phyloP scores from a whole-genome alignment of 2,888 invertebrate genomes.

The Cataglyphis cursor region DNA sequence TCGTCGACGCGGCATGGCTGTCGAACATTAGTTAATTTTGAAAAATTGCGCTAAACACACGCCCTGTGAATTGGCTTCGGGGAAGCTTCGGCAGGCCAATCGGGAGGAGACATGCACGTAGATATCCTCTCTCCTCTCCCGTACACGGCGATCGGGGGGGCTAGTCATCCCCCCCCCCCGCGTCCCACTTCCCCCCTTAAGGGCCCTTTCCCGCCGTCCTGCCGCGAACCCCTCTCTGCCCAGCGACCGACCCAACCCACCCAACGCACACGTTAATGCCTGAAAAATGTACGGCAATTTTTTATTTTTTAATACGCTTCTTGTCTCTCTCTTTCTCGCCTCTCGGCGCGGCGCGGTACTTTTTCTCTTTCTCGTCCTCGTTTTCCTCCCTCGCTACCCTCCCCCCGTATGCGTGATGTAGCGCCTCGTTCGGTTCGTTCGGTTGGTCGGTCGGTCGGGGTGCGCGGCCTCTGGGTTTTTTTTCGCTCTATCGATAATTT shows the following conservation, averaged over 20 bases:
- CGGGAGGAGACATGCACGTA: constrained; percentile 81
- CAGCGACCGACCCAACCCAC: constrained; percentile 76
- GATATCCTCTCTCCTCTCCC: constrained; percentile 67
- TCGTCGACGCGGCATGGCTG: constrained; percentile 75
- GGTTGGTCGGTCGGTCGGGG: constrained; percentile 65
- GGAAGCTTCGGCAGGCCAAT: constrained; percentile 82
- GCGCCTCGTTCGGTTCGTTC: constrained; percentile 81
- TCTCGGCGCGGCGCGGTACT: constrained; percentile 57
- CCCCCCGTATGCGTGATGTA: constrained; percentile 85
- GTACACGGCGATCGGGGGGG: constrained; percentile 73
- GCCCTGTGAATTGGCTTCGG: constrained; percentile 82
- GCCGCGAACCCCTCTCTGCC: constrained; percentile 66
- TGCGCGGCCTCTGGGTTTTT: constrained; percentile 73
- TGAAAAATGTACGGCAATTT: constrained; percentile 87
- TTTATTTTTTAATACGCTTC: constrained; percentile 86
- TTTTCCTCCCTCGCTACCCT: constrained; percentile 65
- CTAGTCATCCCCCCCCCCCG: constrained; percentile 71
- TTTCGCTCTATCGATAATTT: constrained; percentile 86
- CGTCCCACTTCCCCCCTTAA: constrained; percentile 73
- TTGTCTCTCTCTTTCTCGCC: constrained; percentile 69
- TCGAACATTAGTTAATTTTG: constrained; percentile 86
- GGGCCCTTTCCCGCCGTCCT: constrained; percentile 77
- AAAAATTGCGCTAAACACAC: constrained; percentile 85
- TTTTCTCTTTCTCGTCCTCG: constrained; percentile 59
- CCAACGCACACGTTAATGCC: constrained; percentile 83